Base-by-base conservation (phyloP, 1,140 invertebrate genomes). In the Bombus consobrinus region DNA sequence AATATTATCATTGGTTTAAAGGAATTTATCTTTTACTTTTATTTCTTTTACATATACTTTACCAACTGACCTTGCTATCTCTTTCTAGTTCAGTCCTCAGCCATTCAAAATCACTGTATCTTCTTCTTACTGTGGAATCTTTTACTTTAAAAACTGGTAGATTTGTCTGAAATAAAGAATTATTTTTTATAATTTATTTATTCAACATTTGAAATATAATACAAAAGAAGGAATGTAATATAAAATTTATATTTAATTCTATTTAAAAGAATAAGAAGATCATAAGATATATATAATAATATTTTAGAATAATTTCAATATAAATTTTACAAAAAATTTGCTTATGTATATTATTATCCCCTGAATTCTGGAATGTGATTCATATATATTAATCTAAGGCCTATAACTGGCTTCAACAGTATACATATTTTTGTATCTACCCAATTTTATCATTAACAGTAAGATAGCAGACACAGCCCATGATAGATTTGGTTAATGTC, bases 81-180 rank as follows among this genome's bases (percentile, higher is more conserved):
- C 99, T 96, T 96, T 99, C 99, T 88, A 99, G 95, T 96, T 99
- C 99, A 95, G 98, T 99, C 95, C 99, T 97, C 72, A 99, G 96
- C 99, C 99, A 99, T 96, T 99, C 99, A 96, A 99, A 99, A 96
- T 99, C 99, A 96, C 99, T 99, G 96, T 99, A 99, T 94, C 99
- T 96, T 93, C 99, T 96, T 92, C 99, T 96, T 1, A 99, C 99
- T 94, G 97, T 99, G 1, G 99, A 99, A 94, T 99, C 99, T 96
- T 99, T 99, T 18, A 99, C 97, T 97, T 99, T 99, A 96, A 99
- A 99, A 84, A 99, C 99, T 77, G 99, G 99, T 92, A 99, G 96
- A 96, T 99, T 99, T 90, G 99, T 99, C 99, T 99, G 96, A 86
- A 97, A 97, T 15, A 81, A 13, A 83, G 64, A 39, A 37, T 75